Evolutionary conservation across 2,797 vertebrate species (phyloP), one percentile per base, ranked within the genome.

Genomic region (Petrocephalus schoutedeni): DNA sequence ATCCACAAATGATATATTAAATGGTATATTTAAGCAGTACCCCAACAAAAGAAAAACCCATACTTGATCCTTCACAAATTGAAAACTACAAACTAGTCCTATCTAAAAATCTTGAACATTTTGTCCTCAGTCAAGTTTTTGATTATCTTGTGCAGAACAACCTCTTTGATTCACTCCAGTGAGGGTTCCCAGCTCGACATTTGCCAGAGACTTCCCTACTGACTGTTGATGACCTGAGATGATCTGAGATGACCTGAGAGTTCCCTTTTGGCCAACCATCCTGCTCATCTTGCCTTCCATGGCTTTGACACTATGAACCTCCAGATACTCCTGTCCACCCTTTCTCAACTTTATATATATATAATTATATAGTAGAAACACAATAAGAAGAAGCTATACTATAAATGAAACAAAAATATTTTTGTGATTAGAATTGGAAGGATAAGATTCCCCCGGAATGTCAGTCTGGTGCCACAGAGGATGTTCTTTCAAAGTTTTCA

Each of bases 361-460:
- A 28, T 28, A 28, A 28, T 28, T 28, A 28, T 28, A 28, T 28
- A 28, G 28, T 28, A 28, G 28, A 28, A 28, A 28, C 28, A 28
- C 61, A 64, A 64, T 32, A 32, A 67, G 23, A 67, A 67, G 23
- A 67, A 67, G 64, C 64, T 9, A 89, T 85, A 85, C 56, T 86
- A 87, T 57, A 36, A 80, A 49, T 89, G 82, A 85, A 80, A 58
- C 88, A 89, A 90, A 90, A 87, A 90, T 84, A 85, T 49, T 87
- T n/a, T 58, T 87, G 77, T 88, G 89, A 59, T 64, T 0, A 80
- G 14, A 87, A 36, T 74, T 90, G 82, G 89, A 89, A 85, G 86
- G 54, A 56, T 23, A 16, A 36, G 84, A 85, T 53, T 85, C 28
- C 54, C 2, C 14, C 41, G 2, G 2, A 57, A 16, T 85, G 28